Conservation (phyloP, 2,888 invertebrate genomes). For the Ernsta delagoae region DNA sequence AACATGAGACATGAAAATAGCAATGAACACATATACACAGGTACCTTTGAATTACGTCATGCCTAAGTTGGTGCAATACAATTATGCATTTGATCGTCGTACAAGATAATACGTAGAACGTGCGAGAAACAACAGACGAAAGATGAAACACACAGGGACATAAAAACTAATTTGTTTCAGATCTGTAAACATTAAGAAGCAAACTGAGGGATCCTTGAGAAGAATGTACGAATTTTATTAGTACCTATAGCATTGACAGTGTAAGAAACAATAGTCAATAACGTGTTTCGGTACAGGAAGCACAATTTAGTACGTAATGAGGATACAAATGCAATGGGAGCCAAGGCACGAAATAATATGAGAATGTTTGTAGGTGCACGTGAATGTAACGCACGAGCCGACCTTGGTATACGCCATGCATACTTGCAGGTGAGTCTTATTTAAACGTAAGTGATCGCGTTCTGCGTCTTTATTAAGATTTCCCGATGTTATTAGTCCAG, state of each 20-base stretch:
- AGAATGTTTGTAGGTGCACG: slow-evolving; percentile 10
- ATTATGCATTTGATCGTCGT: slow-evolving; percentile 33
- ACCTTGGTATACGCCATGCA: slow-evolving; percentile 32
- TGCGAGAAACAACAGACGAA: slow-evolving; percentile 13
- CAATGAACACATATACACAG: slow-evolving; percentile 10
- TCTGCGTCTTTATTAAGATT: background rate
- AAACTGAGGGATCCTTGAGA: background rate
- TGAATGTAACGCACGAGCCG: slow-evolving; percentile 19
- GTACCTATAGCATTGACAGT: background rate
- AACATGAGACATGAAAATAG: slow-evolving; percentile 16
- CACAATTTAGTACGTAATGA: slow-evolving; percentile 15
- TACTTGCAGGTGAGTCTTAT: slow-evolving; percentile 18
- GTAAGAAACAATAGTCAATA: slow-evolving; percentile 1
- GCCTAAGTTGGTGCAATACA: slow-evolving; percentile 12
- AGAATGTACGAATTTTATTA: background rate
- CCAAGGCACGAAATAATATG: slow-evolving; percentile 30
- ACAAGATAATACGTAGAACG: slow-evolving; percentile 23
- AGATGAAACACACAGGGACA: background rate
- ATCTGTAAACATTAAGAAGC: background rate
- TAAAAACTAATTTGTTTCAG: background rate
- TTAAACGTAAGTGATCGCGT: slow-evolving; percentile 3
- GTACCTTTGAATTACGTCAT: slow-evolving; percentile 24
- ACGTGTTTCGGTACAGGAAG: slow-evolving; percentile 19
- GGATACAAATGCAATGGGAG: slow-evolving; percentile 21
- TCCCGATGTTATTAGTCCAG: background rate